Evolutionary conservation across 2,797 vertebrate species (phyloP), one percentile per base, ranked within the genome.

Genomic region (Coilia nasus): DNA sequence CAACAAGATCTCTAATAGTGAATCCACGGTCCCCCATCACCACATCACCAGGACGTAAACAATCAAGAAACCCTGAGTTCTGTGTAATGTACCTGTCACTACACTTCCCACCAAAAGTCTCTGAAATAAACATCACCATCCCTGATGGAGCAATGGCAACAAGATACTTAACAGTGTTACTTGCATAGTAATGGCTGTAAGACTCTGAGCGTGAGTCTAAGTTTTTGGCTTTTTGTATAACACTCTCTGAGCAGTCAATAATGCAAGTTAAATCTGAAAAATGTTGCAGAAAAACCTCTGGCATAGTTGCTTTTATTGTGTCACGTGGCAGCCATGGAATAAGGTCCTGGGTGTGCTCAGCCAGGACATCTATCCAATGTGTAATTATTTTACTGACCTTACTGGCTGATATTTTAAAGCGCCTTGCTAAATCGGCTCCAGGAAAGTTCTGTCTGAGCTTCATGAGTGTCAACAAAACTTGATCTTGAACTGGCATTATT

Each of bases 21-120:
- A 88, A 86, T 2, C 83, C 67, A 50, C 81, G n/a, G 25, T 85
- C 83, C 59, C 50, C 87, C 80, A 86, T 88, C 6, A 88, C 85
- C 9, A 82, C 56, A 83, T 88, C 87, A 17, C 87, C 83, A 80
- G 85, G 81, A 19, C 14, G 41, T 23, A 89, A 54, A 50, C 50
- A 62, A 23, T 85, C 67, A n/a, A 88, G 50, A 19, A 85, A 28
- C 7, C 87, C 88, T 0, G 85, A 84, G 50, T 86, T 21, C 41
- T 19, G 10, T 1, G 82, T 81, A 21, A 88, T 87, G 28, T 75
- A 82, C 46, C 54, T 75, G 28, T 85, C 47, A 75, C 81, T 85
- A 46, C 81, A 71, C 25, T 46, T 71, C 9, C 83, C 83, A 31
- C 23, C 62, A 83, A 62, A 83, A 21, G 82, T 57, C 19, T 64